phyloP scores from a whole-genome alignment of 2,888 invertebrate species.

The Agrilus biguttatus region DNA sequence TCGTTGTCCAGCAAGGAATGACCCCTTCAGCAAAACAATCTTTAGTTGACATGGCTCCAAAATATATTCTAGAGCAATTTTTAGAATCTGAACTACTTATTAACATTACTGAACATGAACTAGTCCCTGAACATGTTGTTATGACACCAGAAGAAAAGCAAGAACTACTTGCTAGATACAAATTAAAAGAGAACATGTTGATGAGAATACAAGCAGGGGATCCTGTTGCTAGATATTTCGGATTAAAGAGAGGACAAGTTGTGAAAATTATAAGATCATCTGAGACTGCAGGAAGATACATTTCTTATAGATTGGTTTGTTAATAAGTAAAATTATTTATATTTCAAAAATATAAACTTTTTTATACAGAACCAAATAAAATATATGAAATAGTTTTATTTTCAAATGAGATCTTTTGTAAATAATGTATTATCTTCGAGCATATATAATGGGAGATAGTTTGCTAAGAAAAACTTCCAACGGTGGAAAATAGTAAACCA shows the following conservation, averaged over 20 bases:
- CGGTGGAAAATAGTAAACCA: too few relatives aligned
- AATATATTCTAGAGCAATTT: slow-evolving; percentile 95
- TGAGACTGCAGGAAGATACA: slow-evolving; percentile 96
- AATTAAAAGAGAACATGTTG: slow-evolving; percentile 95
- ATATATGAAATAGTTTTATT: too few relatives aligned
- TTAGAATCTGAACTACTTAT: slow-evolving; percentile 89
- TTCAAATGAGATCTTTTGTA: too few relatives aligned
- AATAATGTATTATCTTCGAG: too few relatives aligned
- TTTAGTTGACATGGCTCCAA: slow-evolving; percentile 95
- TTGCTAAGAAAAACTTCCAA: too few relatives aligned
- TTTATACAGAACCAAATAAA: too few relatives aligned
- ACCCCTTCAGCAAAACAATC: slow-evolving; percentile 98
- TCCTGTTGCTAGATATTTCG: slow-evolving; percentile 97
- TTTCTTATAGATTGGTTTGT: slow-evolving; percentile 91
- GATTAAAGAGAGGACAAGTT: slow-evolving; percentile 94
- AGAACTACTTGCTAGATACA: slow-evolving; percentile 88
- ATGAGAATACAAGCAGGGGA: slow-evolving; percentile 99
- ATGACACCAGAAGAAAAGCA: slow-evolving; percentile 96
- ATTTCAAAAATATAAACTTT: too few relatives aligned
- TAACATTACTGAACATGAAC: slow-evolving; percentile 94
- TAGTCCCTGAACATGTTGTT: slow-evolving; percentile 98
- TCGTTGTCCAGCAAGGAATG: slow-evolving; percentile 97
- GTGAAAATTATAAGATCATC: slow-evolving; percentile 97
- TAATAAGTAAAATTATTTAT: slow-evolving; percentile 24
- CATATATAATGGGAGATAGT: too few relatives aligned